These are phyloP conservation scores for Ariolimax columbianus DNA, from an alignment of 2,888 invertebrate genomes.

Conservation along the genomic window DNA sequence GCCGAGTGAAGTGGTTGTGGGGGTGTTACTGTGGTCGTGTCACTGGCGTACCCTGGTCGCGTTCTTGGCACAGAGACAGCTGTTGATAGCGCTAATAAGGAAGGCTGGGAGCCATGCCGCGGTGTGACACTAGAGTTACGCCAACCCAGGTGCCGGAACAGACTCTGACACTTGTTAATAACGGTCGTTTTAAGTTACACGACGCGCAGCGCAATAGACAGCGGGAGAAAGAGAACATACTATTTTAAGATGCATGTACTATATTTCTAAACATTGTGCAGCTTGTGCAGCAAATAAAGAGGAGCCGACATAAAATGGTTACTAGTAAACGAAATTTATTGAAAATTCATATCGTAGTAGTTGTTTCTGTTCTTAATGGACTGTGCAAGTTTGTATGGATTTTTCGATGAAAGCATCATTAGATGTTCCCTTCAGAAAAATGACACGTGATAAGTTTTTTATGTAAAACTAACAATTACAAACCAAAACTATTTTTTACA, in stretches of 20 bases:
- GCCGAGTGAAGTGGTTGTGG: not conserved
- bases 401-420: no score
- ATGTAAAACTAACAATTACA: no score
- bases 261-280: not conserved
- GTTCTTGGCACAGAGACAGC: not conserved
- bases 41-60: not conserved
- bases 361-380: no score
- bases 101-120: not conserved
- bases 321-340: not conserved
- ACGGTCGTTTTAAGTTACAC: not conserved
- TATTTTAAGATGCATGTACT: no score
- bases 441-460: no score
- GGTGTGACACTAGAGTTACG: constrained; percentile 4
- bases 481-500: no score
- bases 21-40: not conserved
- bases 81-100: not conserved
- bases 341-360: no score
- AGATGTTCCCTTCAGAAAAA: no score
- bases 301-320: not conserved
- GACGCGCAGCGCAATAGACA: not conserved
- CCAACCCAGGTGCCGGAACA: not conserved
- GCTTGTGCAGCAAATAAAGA: not conserved
- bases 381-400: no score
- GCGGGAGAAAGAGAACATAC: not conserved
- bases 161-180: not conserved